A percentile compares a stretch with the other conserved stretches of the same genome.
Evolutionary conservation across 2,113 vertebrate genomes (phyloP).

Genomic region (Ptyas mucosa): DNA sequence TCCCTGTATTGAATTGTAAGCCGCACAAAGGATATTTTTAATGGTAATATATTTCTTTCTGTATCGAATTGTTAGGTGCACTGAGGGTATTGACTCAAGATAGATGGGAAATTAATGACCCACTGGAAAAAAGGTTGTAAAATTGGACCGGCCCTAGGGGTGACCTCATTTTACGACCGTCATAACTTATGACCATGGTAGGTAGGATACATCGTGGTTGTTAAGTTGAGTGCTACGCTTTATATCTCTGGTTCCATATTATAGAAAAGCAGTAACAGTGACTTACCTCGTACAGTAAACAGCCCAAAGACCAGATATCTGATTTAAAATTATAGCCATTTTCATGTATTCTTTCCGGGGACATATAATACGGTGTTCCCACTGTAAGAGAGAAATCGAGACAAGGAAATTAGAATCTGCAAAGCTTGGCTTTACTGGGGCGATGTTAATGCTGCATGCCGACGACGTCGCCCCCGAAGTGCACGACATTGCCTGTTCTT

Average conservation of each 20-base stretch:
- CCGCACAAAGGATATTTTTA: too few relatives aligned
- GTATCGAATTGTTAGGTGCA: neutral
- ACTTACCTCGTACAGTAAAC: conserved; percentile 94
- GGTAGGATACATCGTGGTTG: neutral
- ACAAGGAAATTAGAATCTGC: neutral
- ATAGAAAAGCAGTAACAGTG: neutral
- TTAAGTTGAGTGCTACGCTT: too few relatives aligned
- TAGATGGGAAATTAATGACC: neutral
- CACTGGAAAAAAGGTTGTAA: neutral
- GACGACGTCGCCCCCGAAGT: rapidly evolving
- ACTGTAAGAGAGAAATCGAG: conserved; percentile 74
- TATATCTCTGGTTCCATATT: neutral
- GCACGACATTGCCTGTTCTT: neutral
- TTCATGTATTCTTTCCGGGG: conserved; percentile 97
- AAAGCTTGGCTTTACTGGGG: neutral
- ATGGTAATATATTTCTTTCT: neutral
- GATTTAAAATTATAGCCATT: conserved; percentile 99
- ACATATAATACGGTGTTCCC: conserved; percentile 99
- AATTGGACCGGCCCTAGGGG: neutral
- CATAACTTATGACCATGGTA: neutral
- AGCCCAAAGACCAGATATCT: conserved; percentile 99
- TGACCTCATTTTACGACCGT: neutral
- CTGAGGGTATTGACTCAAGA: neutral
- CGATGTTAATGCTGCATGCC: rapidly evolving
- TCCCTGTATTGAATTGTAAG: too few relatives aligned